Evolutionary conservation across 2,888 invertebrate species (phyloP), one percentile per base, ranked within the genome.

Genomic region (Tachystola acroxantha): DNA sequence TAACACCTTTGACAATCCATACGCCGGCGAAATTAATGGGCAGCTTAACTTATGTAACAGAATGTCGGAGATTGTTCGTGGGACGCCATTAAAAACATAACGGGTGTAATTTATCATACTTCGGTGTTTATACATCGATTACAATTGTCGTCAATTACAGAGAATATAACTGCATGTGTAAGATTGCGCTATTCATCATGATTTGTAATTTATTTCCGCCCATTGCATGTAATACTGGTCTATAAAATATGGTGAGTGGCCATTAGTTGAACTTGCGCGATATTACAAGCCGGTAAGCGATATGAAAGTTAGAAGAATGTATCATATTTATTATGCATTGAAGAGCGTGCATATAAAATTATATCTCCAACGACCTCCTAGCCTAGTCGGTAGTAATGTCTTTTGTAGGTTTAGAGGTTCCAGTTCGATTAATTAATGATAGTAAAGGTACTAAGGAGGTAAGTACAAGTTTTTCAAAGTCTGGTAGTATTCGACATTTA

Each of bases 51-150:
- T 48, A 43, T 36, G 42, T 39, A 47, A 47, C 28, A n/a, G 14
- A 14, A 7, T n/a, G 25, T 32, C 30, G 32, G 36, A 19, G 31
- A 41, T 32, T 37, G 33, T 26, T 37, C 32, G 32, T 25, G 24
- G 34, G 36, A 37, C 40, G 36, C 36, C 39, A 37, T 47, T 36
- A 29, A 37, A 34, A 43, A 39, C 36, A 13, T 37, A 42, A 45
- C 36, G 34, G 32, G 42, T 39, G 39, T 32, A 45, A 46, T 45
- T 38, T 37, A 46, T 48, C 45, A 48, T 46, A 29, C 43, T 46
- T 40, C 30, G 12, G 31, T 38, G 46, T 39, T 38, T 43, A 41
- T 45, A 32, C 41, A 40, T 40, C 37, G 40, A 48, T 48, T 48
- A 42, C 36, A 36, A 33, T 35, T 44, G 49, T 42, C 42, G 38